Percentiles rank a stretch among this genome's conserved stretches.
These are phyloP conservation scores for Andricus grossulariae DNA, from an alignment of 1,140 invertebrate species.

Conservation along the genomic window DNA sequence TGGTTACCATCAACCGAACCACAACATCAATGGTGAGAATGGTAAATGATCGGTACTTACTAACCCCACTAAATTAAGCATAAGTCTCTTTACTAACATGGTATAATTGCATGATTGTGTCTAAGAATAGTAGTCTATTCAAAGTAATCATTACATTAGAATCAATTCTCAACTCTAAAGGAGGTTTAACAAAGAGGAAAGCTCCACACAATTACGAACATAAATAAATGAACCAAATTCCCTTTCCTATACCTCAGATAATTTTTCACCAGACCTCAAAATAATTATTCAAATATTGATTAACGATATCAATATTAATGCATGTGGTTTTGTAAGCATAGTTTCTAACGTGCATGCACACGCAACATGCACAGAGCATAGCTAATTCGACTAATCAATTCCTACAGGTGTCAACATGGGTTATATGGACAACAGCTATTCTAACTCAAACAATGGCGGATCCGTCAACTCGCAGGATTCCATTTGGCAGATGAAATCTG, in stretches of 20 bases:
- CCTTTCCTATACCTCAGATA: too few relatives aligned
- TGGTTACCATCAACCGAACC: slow-evolving; percentile 83
- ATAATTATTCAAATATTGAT: not conserved
- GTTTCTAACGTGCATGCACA: not conserved
- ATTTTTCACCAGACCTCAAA: not conserved
- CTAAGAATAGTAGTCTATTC: slow-evolving; percentile 15
- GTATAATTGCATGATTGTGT: slow-evolving; percentile 35
- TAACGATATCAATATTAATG: not conserved
- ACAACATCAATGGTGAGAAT: slow-evolving; percentile 82
- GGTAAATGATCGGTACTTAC: slow-evolving; percentile 33
- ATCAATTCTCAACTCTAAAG: too few relatives aligned
- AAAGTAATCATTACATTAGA: not conserved
- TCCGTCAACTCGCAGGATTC: slow-evolving; percentile 96
- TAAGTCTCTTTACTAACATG: slow-evolving; percentile 23
- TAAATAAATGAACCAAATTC: too few relatives aligned
- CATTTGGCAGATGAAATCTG: slow-evolving; percentile 95
- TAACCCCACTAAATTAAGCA: slow-evolving; percentile 18
- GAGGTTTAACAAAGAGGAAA: too few relatives aligned
- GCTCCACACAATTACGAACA: too few relatives aligned
- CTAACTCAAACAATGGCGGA: slow-evolving; percentile 93
- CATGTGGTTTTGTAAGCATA: not conserved
- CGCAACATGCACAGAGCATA: not conserved
- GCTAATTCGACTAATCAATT: slow-evolving; percentile 20
- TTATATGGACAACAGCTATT: slow-evolving; percentile 93
- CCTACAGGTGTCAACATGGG: slow-evolving; percentile 87